Evolutionary conservation across 2,113 vertebrate genomes (phyloP).

Genomic region (Amia ocellicauda): DNA sequence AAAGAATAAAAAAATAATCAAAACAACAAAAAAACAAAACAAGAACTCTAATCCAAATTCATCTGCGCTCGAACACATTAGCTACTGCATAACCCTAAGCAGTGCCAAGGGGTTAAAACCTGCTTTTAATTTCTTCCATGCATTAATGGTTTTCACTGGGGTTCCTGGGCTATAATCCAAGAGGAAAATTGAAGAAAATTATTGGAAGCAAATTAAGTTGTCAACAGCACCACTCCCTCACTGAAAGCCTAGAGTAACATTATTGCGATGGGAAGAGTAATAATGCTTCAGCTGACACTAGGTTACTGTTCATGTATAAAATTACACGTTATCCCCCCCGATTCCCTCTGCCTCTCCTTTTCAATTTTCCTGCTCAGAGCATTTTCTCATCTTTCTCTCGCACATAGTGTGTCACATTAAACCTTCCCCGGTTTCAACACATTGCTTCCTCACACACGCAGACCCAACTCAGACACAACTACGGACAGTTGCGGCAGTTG

Average conservation of each 20-base stretch:
- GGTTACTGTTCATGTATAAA: conserved; percentile 20
- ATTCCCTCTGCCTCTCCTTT: neutral
- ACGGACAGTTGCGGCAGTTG: no score
- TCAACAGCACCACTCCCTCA: conserved; percentile 52
- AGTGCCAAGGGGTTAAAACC: conserved; percentile 54
- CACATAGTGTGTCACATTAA: no score
- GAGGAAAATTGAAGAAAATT: conserved; percentile 64
- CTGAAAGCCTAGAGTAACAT: conserved; percentile 42
- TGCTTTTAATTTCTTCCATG: conserved; percentile 57
- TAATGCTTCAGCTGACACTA: conserved; percentile 20
- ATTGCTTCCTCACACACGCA: no score
- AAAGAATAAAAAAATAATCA: no score
- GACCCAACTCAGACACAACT: no score
- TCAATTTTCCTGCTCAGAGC: neutral
- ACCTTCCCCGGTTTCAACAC: no score
- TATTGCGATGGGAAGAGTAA: conserved; percentile 27
- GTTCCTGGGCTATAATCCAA: conserved; percentile 56
- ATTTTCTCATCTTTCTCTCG: neutral
- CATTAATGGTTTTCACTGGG: conserved; percentile 46
- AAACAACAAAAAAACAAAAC: no score
- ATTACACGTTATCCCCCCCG: neutral
- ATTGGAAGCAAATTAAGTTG: conserved; percentile 60
- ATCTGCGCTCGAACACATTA: conserved; percentile 63
- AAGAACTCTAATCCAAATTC: conserved; percentile 45
- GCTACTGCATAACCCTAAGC: conserved; percentile 55